Evolutionary conservation across 1,140 invertebrate species (phyloP), one percentile per base, ranked within the genome.

Genomic region (Nomia melanderi): DNA sequence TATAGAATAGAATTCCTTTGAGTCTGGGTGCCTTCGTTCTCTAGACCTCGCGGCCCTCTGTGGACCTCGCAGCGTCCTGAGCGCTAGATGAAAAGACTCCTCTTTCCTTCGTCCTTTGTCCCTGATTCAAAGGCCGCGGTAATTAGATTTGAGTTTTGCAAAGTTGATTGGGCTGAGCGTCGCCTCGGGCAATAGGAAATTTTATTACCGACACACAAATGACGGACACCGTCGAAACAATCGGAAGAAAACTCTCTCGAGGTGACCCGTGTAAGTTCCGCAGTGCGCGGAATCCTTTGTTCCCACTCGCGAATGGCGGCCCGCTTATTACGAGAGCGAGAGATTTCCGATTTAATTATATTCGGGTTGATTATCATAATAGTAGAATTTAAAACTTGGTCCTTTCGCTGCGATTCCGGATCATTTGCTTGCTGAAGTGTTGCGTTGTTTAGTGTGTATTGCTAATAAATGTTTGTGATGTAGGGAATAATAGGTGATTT

Each of bases 71-170:
- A 63, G 36, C 53, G 36, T 57, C 62, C 59, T 47, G 39, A 29
- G n/a, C 54, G 47, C 47, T 2, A 33, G 72, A 60, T 63, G 63
- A 70, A 79, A 79, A 79, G 73, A 76, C 57, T 79, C 33, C 66
- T 70, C 62, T 76, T 56, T 66, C 60, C 36, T 66, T 54, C 31
- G 23, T 39, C 70, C 63, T 79, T 84, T 81, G 82, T 84, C 44
- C 71, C 66, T 59, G 71, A 80, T 78, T 81, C 82, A 84, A 84
- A 78, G 82, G 54, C 71, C 54, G 69, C 54, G 72, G 82, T 85
- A 85, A 85, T 84, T 84, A 82, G 83, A 85, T 85, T 84, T 76
- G 82, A 85, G 83, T 85, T 85, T 84, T 81, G 79, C 82, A 81
- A 85, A 85, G 82, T 85, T 79, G 78, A 85, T 85, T 82, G 79